These are phyloP conservation scores for Hecatera dysodea DNA, from an alignment of 2,888 invertebrate genomes.

Conservation along the genomic window DNA sequence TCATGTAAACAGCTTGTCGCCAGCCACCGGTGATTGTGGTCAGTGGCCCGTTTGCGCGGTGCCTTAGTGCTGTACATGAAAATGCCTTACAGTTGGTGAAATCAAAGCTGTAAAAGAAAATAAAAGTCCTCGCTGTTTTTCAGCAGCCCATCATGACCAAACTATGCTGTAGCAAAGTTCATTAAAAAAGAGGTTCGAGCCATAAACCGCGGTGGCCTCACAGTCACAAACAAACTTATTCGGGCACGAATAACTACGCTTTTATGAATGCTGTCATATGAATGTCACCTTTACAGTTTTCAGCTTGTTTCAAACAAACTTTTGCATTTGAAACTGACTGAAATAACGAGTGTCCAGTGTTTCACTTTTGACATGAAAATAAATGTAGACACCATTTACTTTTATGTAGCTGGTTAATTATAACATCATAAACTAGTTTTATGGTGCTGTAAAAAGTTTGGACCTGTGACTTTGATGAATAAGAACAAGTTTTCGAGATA, in stretches of 20 bases:
- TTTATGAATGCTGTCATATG: slow-evolving; percentile 39
- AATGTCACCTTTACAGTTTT: slow-evolving; percentile 39
- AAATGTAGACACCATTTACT: slow-evolving; percentile 15
- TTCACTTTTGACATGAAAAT: slow-evolving; percentile 12
- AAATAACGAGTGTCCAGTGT: slow-evolving; percentile 26
- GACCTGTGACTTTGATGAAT: background rate
- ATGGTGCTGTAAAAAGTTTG: slow-evolving; percentile 31
- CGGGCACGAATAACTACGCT: slow-evolving; percentile 35
- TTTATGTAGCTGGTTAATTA: slow-evolving; percentile 19
- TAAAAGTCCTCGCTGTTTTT: background rate
- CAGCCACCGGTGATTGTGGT: no score
- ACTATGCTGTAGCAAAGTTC: slow-evolving; percentile 4
- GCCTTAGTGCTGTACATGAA: no score
- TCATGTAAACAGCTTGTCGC: no score
- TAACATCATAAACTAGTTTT: slow-evolving; percentile 32
- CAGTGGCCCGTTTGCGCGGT: no score
- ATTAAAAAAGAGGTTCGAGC: slow-evolving; percentile 8
- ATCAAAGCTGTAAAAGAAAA: background rate
- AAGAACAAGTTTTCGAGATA: background rate
- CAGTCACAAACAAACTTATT: slow-evolving; percentile 19
- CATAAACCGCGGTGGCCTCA: background rate
- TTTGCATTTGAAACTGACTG: slow-evolving; percentile 47
- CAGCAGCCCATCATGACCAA: background rate
- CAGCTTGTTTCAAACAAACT: slow-evolving; percentile 50
- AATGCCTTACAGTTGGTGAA: background rate